phyloP scores from a whole-genome alignment of 2,113 vertebrate genomes.

The Chitala chitala region DNA sequence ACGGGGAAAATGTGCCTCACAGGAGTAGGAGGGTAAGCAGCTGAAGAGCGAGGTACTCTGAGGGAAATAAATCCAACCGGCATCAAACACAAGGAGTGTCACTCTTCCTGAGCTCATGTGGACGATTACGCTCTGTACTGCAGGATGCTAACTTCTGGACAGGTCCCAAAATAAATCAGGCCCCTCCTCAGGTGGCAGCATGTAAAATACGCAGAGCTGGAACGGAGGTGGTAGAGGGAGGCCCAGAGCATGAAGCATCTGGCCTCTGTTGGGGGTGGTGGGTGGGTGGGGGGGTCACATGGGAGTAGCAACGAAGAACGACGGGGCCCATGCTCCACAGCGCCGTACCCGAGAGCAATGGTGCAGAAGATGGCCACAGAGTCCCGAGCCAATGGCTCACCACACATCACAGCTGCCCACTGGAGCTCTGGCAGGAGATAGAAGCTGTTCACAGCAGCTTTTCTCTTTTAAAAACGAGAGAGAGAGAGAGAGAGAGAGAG shows the following conservation, averaged over 20 bases:
- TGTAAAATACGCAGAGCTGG: not conserved
- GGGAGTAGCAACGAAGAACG: not conserved
- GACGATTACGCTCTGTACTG: not conserved
- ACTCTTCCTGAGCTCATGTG: not conserved
- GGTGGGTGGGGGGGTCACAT: not conserved
- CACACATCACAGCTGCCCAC: not conserved
- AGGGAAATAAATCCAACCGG: not conserved
- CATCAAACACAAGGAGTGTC: not conserved
- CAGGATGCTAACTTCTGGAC: not conserved
- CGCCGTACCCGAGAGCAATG: not conserved
- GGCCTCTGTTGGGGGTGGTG: not conserved
- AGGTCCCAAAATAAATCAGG: slow-evolving; percentile 17
- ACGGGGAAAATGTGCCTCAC: not conserved
- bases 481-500: not conserved
- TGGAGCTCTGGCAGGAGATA: not conserved
- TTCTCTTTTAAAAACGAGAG: not conserved
- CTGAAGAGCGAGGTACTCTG: not conserved
- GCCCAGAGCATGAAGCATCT: slow-evolving; percentile 20
- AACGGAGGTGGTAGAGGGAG: not conserved
- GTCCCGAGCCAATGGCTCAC: not conserved
- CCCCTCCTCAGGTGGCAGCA: not conserved
- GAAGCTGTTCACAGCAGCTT: not conserved
- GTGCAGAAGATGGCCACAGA: not conserved
- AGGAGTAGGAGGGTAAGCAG: not conserved
- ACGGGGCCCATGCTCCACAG: not conserved